Base-by-base conservation (phyloP, 2,888 invertebrate species). In the Cataglyphis cursor region DNA sequence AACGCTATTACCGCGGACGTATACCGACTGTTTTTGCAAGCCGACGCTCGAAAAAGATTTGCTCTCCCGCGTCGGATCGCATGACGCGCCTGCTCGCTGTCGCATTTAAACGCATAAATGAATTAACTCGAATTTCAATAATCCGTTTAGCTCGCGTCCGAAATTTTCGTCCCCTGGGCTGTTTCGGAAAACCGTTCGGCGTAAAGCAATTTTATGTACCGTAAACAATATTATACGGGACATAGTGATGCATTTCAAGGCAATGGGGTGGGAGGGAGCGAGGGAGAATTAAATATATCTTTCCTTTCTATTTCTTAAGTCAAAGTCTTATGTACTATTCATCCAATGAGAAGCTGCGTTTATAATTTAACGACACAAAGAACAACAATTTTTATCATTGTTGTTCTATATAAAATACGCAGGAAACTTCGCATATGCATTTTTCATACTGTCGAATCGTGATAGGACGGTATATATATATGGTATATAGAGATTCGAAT, bases 1-100 rank as follows among this genome's bases (percentile, higher is more conserved):
- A 85, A 89, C 88, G 48, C 83, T 64, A 88, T 88, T 88, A 86
- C 75, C 68, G 68, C 68, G 59, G 73, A 81, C 74, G 61, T 31
- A 70, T 73, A 54, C 61, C 57, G 59, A 38, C 57, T 85, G 87
- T 85, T 89, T 87, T 82, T 78, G 78, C 81, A 73, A 80, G 59
- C 64, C 68, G 62, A 73, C 66, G 28, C 61, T 31, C 78, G 82
- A 62, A 41, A 66, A 81, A 76, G 74, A 81, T 76, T 74, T n/a
- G 62, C 54, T 51, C 54, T 57, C 38, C 31, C 73, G 35, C 64
- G 81, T 35, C 3, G 44, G 31, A 81, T 74, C 59, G 57, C 76
- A 59, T 80, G 78, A 80, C 78, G n/a, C 54, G 21, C 61, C 48
- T 59, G 62, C 54, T 68, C 64, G 62, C 54, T 72, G 76, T 64